Percentiles rank a stretch among this genome's conserved stretches.
These are phyloP conservation scores for Ariopsis seemanni DNA, from an alignment of 2,113 vertebrate species.

Conservation along the genomic window DNA sequence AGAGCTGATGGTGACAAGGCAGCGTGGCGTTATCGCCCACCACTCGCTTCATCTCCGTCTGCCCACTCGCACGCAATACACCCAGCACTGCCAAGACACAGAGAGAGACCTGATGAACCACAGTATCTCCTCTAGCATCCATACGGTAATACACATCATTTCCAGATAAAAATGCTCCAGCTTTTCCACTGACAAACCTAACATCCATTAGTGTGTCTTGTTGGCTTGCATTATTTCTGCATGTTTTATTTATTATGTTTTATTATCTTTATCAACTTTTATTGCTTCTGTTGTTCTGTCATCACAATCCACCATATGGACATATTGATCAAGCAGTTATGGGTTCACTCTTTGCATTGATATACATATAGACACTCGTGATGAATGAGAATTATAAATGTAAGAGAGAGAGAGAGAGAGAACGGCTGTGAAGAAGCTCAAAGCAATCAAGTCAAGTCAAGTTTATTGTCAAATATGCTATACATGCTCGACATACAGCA, in stretches of 20 bases:
- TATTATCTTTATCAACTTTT: neutral
- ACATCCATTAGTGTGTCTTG: neutral
- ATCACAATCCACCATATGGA: neutral
- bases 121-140: neutral
- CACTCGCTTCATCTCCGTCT: slow-evolving; percentile 85
- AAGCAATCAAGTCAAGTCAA: too few species aligned
- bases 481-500: too few species aligned
- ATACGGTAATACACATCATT: neutral
- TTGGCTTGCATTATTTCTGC: neutral
- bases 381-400: neutral
- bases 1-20: slow-evolving; percentile 87
- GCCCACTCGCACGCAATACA: slow-evolving; percentile 69
- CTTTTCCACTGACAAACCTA: neutral
- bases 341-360: neutral
- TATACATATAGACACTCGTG: neutral
- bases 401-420: neutral
- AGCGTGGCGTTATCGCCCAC: slow-evolving; percentile 87
- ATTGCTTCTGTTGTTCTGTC: neutral
- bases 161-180: neutral
- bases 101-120: neutral
- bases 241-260: neutral
- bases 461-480: too few species aligned
- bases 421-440: too few species aligned
- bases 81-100: slow-evolving; percentile 69
- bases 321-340: neutral